Percentiles rank a stretch among this genome's conserved stretches.
phyloP scores from a whole-genome alignment of 2,888 invertebrate genomes.

The Meandrusa payeni region DNA sequence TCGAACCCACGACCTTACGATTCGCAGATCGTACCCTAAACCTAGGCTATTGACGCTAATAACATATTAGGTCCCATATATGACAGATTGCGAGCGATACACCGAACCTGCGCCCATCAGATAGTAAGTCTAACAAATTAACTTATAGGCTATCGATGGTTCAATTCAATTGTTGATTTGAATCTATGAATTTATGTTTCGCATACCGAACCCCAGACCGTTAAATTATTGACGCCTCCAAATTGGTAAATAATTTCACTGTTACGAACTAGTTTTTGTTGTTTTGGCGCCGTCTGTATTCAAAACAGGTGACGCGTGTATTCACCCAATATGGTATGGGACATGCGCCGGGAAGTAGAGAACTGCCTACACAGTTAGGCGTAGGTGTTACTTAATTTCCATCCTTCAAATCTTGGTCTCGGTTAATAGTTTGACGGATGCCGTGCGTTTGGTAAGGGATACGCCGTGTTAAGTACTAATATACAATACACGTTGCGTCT shows the following conservation, averaged over 20 bases:
- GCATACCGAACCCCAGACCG: no score
- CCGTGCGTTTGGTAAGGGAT: constrained; percentile 10
- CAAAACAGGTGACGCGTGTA: constrained; percentile 20
- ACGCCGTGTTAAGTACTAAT: constrained; percentile 5
- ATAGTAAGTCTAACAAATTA: no score
- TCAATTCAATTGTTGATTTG: no score
- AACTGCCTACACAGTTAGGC: constrained; percentile 18
- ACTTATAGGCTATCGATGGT: no score
- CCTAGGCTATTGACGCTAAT: no score
- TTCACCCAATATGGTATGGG: constrained; percentile 13
- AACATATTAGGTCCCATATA: no score
- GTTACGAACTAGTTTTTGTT: constrained; percentile 15
- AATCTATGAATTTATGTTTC: no score
- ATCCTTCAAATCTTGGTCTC: constrained; percentile 10
- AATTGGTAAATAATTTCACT: constrained; percentile 23
- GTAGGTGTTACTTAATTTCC: constrained; percentile 22
- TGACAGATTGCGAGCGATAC: no score
- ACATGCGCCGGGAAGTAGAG: constrained; percentile 6
- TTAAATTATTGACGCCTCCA: no score
- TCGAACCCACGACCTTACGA: no score
- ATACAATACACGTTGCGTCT: constrained; percentile 17
- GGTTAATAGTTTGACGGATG: constrained; percentile 16
- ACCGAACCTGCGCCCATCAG: no score
- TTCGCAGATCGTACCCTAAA: no score
- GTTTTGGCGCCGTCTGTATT: constrained; percentile 23